Base-by-base conservation (phyloP, 2,888 invertebrate species). In the Oscheius sp. region DNA sequence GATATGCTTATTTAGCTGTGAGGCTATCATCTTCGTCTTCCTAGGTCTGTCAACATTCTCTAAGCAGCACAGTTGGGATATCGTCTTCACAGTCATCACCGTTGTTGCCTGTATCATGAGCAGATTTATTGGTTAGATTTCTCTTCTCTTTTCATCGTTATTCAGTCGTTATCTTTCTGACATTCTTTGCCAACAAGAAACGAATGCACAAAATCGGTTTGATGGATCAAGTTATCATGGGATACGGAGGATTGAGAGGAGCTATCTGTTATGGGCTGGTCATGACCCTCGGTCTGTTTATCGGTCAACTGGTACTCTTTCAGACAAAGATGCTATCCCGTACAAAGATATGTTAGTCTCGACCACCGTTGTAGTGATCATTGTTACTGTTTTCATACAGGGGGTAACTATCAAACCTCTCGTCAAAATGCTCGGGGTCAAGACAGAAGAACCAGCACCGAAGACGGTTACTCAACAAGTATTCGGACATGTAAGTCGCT, bases 21-120 rank as follows among this genome's bases (percentile, higher is more conserved):
- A 98, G 89, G 96, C 97, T 2, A 94, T 98, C 86, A 97, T 98
- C 86, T 98, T 98, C 89, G 95, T 98, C 93, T 95, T 97, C 89
- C 91, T 98, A 69, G 98, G 97, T 8, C 94, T 97, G 24, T 94
- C 95, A n/a, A 95, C 95, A 0, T 93, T 88, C 54, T 95, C 74
- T 92, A 94, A 86, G 93, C 90, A 90, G 73, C 96, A 97, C 87
- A 92, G 91, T 75, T 96, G 95, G 95, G 95, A 97, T 89, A 92
- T 94, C 41, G 92, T 92, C 90, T 97, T 97, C 88, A 93, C 96
- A 77, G 82, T 94, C 64, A 90, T 94, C 84, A 94, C 96, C 64
- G 93, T 97, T 76, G 85, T 94, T 68, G 94, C 95, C 89, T 95
- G 95, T 88, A 92, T 94, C 75, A 88, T 93, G 67, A 95, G 92